Conservation (phyloP, 1,140 invertebrate species). For the Hermetia illucens region DNA sequence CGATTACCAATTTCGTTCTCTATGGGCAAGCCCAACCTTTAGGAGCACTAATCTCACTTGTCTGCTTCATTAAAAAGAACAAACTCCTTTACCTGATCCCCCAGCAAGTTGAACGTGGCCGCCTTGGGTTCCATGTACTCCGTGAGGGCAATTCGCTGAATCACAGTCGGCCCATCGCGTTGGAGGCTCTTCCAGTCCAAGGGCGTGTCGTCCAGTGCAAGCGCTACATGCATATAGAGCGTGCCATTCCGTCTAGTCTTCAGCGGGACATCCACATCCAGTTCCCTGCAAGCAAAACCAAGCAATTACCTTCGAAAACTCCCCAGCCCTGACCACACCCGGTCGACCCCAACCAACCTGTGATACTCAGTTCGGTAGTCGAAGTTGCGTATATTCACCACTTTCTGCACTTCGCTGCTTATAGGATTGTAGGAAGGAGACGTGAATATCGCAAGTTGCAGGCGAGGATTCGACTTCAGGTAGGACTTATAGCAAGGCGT, state of each 20-base stretch:
- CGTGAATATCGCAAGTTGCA: conserved; percentile 42
- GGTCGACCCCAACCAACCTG: conserved; percentile 18
- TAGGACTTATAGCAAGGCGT: conserved; percentile 44
- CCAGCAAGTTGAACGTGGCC: conserved; percentile 58
- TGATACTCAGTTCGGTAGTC: conserved; percentile 34
- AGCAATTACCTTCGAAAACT: conserved; percentile 9
- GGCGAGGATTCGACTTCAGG: conserved; percentile 36
- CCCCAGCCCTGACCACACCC: background rate
- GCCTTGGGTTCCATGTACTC: conserved; percentile 56
- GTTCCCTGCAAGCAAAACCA: conserved; percentile 32
- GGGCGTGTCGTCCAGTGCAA: conserved; percentile 35
- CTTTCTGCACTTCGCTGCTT: conserved; percentile 20
- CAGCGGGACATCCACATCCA: conserved; percentile 47
- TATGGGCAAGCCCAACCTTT: too few relatives aligned
- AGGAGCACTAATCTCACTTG: too few relatives aligned
- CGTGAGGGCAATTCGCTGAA: conserved; percentile 46
- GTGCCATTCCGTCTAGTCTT: conserved; percentile 64
- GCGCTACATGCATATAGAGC: conserved; percentile 49
- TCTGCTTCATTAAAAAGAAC: too few relatives aligned
- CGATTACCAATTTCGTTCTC: too few relatives aligned
- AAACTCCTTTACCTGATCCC: conserved; percentile 33
- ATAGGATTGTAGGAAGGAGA: conserved; percentile 36
- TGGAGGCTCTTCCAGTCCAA: conserved; percentile 36
- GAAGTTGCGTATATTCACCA: conserved; percentile 33
- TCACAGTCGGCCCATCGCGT: conserved; percentile 36